Conservation (phyloP, 1,140 invertebrate genomes). For the Bathynomus jamesi region DNA sequence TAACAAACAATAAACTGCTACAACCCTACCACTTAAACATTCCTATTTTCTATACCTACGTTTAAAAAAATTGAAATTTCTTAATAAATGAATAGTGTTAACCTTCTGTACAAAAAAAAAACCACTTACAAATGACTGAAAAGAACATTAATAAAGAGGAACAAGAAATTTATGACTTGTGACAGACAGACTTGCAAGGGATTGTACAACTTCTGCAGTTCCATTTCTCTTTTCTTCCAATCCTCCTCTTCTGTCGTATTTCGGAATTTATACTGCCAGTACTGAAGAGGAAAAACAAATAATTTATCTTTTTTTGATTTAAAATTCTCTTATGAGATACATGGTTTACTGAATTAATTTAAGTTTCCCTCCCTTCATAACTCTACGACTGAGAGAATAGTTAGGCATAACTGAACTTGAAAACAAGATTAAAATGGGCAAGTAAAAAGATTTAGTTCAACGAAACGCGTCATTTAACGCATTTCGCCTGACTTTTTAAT, state of each 20-base stretch:
- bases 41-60: no score
- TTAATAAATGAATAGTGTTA: neutral
- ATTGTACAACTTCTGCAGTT: conserved; percentile 23
- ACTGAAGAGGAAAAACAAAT: conserved; percentile 53
- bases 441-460: neutral
- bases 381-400: no score
- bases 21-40: no score
- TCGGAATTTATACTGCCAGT: conserved; percentile 91
- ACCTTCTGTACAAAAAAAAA: neutral
- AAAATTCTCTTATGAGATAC: neutral
- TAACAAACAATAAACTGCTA: no score
- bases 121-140: conserved; percentile 33
- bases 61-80: no score
- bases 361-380: neutral
- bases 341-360: neutral
- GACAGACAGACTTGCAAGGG: conserved; percentile 35
- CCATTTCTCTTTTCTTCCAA: conserved; percentile 42
- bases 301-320: neutral
- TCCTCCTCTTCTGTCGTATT: conserved; percentile 59
- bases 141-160: conserved; percentile 34
- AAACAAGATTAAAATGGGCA: neutral
- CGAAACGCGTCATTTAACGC: neutral
- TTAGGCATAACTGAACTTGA: no score
- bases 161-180: conserved; percentile 31
- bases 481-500: neutral